Percentiles rank a stretch among this genome's conserved stretches.
Conservation (phyloP, 1,140 invertebrate genomes). For the Diploscapter pachys region DNA sequence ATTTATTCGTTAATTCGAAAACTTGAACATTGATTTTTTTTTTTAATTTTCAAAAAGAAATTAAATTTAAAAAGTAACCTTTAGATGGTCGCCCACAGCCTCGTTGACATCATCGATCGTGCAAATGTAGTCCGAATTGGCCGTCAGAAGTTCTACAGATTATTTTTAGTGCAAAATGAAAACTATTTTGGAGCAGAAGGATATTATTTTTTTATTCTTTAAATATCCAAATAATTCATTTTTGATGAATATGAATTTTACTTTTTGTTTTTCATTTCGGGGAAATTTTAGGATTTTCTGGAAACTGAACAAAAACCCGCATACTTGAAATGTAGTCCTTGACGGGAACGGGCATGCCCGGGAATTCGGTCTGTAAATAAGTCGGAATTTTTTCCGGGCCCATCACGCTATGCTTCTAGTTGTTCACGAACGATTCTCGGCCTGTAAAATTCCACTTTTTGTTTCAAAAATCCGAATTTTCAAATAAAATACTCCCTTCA, state of each 20-base stretch:
- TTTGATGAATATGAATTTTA: too few species aligned
- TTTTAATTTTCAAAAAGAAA: neutral
- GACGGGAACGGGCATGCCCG: conserved; percentile 29
- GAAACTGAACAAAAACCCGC: too few species aligned
- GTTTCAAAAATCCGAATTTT: neutral
- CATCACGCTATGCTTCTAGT: conserved; percentile 31
- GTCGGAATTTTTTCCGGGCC: conserved; percentile 19
- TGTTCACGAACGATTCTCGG: conserved; percentile 41
- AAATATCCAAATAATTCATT: too few species aligned
- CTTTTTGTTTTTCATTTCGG: too few species aligned
- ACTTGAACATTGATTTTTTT: neutral
- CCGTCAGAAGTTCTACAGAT: conserved; percentile 30
- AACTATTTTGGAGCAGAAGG: neutral
- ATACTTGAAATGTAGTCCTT: conserved; percentile 32
- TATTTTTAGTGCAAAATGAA: neutral
- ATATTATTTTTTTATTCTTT: too few species aligned
- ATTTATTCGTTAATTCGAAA: neutral
- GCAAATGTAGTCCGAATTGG: conserved; percentile 32
- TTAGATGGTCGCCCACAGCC: conserved; percentile 40
- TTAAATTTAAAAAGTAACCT: conserved; percentile 1
- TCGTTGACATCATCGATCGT: conserved; percentile 36
- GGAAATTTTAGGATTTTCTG: too few species aligned
- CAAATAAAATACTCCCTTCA: neutral
- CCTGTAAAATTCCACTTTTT: conserved; percentile 2
- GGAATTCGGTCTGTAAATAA: conserved; percentile 36